A percentile compares a stretch with the other conserved stretches of the same genome.
Conservation (phyloP, 1,140 invertebrate genomes). For the Drosophila littoralis region DNA sequence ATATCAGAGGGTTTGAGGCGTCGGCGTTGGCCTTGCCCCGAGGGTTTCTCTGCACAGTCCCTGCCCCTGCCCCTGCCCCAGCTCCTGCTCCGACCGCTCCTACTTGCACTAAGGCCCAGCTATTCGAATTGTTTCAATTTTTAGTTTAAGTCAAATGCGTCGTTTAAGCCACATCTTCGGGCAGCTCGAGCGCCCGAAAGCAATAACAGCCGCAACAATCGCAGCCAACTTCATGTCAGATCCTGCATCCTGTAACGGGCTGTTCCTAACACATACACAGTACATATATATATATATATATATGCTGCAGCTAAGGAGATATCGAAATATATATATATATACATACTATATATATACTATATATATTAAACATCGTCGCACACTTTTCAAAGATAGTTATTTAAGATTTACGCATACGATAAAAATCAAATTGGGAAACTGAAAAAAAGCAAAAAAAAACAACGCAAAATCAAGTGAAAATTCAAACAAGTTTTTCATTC, state of each 20-base stretch:
- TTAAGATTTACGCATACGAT: constrained; percentile 52
- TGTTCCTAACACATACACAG: constrained; percentile 21
- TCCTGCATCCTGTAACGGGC: constrained; percentile 1
- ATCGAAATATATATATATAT: constrained; percentile 17
- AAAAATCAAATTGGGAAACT: constrained; percentile 30
- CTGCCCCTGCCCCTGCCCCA: neutral
- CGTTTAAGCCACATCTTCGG: constrained; percentile 48
- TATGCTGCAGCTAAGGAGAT: constrained; percentile 17
- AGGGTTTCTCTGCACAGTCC: constrained; percentile 37
- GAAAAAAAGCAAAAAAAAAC: constrained; percentile 12
- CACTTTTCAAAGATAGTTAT: constrained; percentile 81
- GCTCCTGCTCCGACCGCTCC: neutral
- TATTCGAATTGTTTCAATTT: constrained; percentile 79
- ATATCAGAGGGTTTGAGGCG: constrained; percentile 71
- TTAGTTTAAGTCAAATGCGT: constrained; percentile 63
- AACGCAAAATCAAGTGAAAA: constrained; percentile 9
- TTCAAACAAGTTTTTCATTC: constrained; percentile 55
- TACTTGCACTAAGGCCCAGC: constrained; percentile 66
- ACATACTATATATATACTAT: constrained; percentile 1
- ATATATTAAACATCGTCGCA: constrained; percentile 54
- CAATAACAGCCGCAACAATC: constrained; percentile 29
- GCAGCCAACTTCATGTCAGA: constrained; percentile 6
- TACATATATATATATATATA: neutral
- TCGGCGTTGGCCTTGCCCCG: constrained; percentile 29
- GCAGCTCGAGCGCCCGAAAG: constrained; percentile 16